A percentile compares a stretch with the other conserved stretches of the same genome.
phyloP scores from a whole-genome alignment of 2,888 invertebrate genomes.

The Chydorus sphaericus region DNA sequence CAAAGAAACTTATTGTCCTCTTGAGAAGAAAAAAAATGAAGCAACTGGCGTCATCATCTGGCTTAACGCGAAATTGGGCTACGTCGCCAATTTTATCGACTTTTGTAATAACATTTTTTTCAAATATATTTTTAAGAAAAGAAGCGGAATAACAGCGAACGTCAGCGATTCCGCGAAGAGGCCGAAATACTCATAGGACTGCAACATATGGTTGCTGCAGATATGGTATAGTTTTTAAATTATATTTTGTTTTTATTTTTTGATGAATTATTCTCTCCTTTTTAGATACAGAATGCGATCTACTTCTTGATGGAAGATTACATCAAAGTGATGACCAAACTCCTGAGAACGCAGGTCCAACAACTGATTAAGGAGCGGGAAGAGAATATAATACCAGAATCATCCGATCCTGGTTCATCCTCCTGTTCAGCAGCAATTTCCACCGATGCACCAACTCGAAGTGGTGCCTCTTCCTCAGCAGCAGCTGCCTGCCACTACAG shows the following conservation, averaged over 20 bases:
- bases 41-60: no score
- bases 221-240: conserved; percentile 49
- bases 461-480: background rate
- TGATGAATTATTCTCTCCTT: background rate
- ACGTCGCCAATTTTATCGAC: background rate
- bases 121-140: conserved; percentile 50
- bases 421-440: conserved; percentile 34
- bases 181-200: conserved; percentile 98
- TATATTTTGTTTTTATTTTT: background rate
- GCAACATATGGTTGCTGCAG: conserved; percentile 89
- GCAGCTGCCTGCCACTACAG: background rate
- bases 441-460: conserved; percentile 31
- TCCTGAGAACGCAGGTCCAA: conserved; percentile 75
- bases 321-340: conserved; percentile 73
- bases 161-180: conserved; percentile 86
- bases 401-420: conserved; percentile 36
- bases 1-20: no score
- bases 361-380: conserved; percentile 49
- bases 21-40: no score
- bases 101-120: background rate
- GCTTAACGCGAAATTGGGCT: background rate
- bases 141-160: conserved; percentile 86
- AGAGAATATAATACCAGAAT: conserved; percentile 28
- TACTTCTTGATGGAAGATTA: conserved; percentile 93
- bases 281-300: conserved; percentile 49